Evolutionary conservation across 2,113 vertebrate species (phyloP).

Genomic region (Oostethus manadensis): DNA sequence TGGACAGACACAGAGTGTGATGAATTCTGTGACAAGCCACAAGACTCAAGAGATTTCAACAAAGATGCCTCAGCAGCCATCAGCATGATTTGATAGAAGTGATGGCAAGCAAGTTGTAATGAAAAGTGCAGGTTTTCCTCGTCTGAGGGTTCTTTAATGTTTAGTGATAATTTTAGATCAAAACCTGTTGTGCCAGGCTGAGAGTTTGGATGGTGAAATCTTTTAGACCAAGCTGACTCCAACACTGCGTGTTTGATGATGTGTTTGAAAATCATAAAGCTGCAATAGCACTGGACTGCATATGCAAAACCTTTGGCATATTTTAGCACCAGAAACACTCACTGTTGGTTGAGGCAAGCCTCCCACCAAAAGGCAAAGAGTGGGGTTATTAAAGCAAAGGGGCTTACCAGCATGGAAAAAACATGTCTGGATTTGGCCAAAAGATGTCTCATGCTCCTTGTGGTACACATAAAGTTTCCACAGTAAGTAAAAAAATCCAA

Average conservation of each 20-base stretch:
- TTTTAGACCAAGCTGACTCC: background rate
- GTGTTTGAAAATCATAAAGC: background rate
- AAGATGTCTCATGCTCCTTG: conserved; percentile 21
- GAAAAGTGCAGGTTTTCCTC: background rate
- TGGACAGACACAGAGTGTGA: too few species aligned
- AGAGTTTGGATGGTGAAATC: background rate
- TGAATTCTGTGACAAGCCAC: too few species aligned
- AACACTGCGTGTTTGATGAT: background rate
- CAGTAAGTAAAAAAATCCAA: conserved; percentile 8
- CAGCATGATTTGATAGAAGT: background rate
- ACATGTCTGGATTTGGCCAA: conserved; percentile 43
- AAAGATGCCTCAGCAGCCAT: background rate
- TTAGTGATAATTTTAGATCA: background rate
- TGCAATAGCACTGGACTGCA: background rate
- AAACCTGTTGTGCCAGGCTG: background rate
- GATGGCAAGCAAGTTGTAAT: background rate
- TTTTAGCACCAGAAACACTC: background rate
- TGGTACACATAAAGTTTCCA: conserved; percentile 31
- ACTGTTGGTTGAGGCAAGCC: background rate
- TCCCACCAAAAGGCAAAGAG: conserved; percentile 11
- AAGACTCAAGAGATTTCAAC: background rate
- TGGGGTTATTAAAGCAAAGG: conserved; percentile 15
- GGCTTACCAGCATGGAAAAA: conserved; percentile 18
- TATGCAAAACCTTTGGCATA: background rate
- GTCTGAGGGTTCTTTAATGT: background rate